Percentiles rank a stretch among this genome's conserved stretches.
Evolutionary conservation across 2,797 vertebrate species (phyloP).

Genomic region (Babyrousa celebensis): DNA sequence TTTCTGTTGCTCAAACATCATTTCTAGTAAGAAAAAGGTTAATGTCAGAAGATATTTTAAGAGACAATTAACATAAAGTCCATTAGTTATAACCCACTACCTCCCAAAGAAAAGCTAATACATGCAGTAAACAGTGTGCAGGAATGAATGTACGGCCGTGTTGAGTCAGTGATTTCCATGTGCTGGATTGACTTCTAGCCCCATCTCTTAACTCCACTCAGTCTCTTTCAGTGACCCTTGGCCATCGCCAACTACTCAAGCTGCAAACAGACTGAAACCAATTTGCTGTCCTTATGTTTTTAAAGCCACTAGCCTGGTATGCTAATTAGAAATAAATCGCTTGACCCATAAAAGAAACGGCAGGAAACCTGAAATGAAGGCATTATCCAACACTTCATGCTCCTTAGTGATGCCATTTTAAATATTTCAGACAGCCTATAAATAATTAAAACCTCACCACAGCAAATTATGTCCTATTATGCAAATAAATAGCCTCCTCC

Average conservation of each 20-base stretch:
- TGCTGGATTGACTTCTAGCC: constrained; percentile 57
- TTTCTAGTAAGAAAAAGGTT: constrained; percentile 50
- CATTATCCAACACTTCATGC: constrained; percentile 92
- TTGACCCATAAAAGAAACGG: constrained; percentile 92
- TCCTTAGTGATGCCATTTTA: constrained; percentile 93
- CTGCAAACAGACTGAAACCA: constrained; percentile 85
- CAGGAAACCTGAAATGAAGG: constrained; percentile 92
- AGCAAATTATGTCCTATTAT: constrained; percentile 94
- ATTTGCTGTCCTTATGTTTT: constrained; percentile 91
- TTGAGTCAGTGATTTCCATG: constrained; percentile 56
- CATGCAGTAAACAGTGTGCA: background rate
- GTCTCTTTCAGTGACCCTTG: constrained; percentile 85
- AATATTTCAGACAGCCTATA: constrained; percentile 93
- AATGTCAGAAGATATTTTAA: constrained; percentile 45
- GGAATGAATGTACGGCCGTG: background rate
- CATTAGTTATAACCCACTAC: constrained; percentile 39
- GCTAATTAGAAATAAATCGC: constrained; percentile 92
- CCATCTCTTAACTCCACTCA: constrained; percentile 68
- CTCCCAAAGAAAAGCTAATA: constrained; percentile 17
- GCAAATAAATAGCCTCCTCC: constrained; percentile 94
- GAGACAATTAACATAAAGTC: constrained; percentile 73
- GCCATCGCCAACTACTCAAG: constrained; percentile 83
- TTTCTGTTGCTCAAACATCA: constrained; percentile 60
- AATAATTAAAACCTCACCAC: constrained; percentile 94
- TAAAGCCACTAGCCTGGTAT: constrained; percentile 88